Evolutionary conservation across 2,113 vertebrate species (phyloP).

Genomic region (Erythrocercus mccallii): DNA sequence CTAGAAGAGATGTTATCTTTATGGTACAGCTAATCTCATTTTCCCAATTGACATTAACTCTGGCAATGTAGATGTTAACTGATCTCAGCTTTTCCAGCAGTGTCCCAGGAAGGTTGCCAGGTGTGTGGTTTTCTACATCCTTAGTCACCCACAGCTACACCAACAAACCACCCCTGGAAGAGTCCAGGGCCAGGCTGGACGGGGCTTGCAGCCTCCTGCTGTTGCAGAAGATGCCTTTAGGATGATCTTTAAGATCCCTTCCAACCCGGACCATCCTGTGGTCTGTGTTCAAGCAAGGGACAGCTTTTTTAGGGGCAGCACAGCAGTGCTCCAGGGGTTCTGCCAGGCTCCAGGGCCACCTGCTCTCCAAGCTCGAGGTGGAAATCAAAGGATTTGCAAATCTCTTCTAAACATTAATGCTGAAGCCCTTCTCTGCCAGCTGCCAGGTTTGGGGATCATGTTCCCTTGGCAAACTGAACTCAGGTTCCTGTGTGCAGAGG

Average conservation of each 20-base stretch:
- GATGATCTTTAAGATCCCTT: neutral
- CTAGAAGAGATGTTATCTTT: neutral
- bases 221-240: too few species aligned
- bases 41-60: neutral
- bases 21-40: neutral
- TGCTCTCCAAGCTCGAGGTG: neutral
- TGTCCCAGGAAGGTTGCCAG: neutral
- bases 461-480: neutral
- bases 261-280: neutral
- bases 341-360: neutral
- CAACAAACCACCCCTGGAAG: neutral
- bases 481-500: neutral
- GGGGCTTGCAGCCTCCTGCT: neutral
- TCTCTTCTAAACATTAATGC: neutral
- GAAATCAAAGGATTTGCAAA: neutral
- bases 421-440: neutral
- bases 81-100: neutral
- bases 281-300: neutral
- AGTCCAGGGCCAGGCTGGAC: neutral
- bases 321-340: too few species aligned
- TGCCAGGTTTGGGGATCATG: neutral
- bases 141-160: neutral
- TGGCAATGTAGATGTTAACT: neutral
- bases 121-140: neutral
- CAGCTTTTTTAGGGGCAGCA: neutral